These are phyloP conservation scores for Chlorops oryzae DNA, from an alignment of 1,140 invertebrate genomes.

Conservation along the genomic window DNA sequence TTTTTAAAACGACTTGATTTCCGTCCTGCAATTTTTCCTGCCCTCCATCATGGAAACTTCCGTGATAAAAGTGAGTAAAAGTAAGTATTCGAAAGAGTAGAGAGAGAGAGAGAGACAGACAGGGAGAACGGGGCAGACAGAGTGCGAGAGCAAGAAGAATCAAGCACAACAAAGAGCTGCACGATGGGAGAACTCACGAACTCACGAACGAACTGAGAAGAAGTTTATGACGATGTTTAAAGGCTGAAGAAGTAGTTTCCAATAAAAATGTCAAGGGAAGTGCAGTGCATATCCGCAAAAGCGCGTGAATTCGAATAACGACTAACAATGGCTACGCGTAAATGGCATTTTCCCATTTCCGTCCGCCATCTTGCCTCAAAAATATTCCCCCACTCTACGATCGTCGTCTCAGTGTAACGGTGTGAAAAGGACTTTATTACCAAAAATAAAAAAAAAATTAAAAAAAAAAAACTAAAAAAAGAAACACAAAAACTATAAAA, in stretches of 20 bases:
- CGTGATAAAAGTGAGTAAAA: no score
- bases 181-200: no score
- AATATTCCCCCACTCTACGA: background rate
- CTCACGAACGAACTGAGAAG: background rate
- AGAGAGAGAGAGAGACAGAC: no score
- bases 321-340: background rate
- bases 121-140: no score
- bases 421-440: background rate
- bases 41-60: no score
- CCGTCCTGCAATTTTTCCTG: no score
- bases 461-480: background rate
- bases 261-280: constrained; percentile 18
- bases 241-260: constrained; percentile 13
- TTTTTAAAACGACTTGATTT: no score
- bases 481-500: constrained; percentile 7
- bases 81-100: no score
- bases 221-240: constrained; percentile 12
- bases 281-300: background rate
- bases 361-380: background rate
- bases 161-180: no score
- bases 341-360: background rate
- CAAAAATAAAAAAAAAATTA: background rate
- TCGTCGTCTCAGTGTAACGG: background rate
- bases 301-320: background rate
- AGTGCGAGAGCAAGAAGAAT: no score